phyloP scores from a whole-genome alignment of 2,888 invertebrate species.

The Phytoseiulus persimilis region DNA sequence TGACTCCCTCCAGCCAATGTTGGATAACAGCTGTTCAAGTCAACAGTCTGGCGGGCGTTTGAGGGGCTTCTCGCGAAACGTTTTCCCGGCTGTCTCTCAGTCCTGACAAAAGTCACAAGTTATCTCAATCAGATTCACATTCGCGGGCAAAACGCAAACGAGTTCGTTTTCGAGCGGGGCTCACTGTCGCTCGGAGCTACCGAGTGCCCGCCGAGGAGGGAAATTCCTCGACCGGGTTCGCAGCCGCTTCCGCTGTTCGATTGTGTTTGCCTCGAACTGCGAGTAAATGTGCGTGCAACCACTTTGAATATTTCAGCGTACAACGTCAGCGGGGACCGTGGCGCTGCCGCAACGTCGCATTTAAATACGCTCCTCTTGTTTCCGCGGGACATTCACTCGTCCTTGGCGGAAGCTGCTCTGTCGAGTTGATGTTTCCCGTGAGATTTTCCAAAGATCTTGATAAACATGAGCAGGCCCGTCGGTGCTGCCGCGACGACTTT shows the following conservation, averaged over 20 bases:
- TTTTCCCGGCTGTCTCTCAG: background rate
- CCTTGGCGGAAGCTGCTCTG: background rate
- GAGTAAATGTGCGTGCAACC: background rate
- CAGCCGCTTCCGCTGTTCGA: background rate
- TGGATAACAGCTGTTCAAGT: background rate
- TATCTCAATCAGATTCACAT: background rate
- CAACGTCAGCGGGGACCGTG: background rate
- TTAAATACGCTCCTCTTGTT: background rate
- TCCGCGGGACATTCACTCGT: background rate
- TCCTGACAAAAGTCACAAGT: background rate
- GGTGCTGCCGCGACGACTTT: too few relatives aligned
- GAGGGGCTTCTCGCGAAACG: background rate
- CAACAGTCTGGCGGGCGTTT: background rate
- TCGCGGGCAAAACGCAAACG: background rate
- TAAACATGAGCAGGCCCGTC: too few relatives aligned
- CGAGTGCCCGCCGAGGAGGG: background rate
- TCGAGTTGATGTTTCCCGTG: too few relatives aligned
- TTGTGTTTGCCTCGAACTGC: background rate
- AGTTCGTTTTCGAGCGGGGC: background rate
- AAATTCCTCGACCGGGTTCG: background rate
- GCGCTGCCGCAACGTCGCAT: background rate
- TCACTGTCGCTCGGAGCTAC: background rate
- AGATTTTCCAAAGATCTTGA: too few relatives aligned
- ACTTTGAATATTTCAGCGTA: background rate
- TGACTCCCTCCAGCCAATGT: background rate